Evolutionary conservation across 2,113 vertebrate species (phyloP).

Genomic region (Eublepharis macularius): DNA sequence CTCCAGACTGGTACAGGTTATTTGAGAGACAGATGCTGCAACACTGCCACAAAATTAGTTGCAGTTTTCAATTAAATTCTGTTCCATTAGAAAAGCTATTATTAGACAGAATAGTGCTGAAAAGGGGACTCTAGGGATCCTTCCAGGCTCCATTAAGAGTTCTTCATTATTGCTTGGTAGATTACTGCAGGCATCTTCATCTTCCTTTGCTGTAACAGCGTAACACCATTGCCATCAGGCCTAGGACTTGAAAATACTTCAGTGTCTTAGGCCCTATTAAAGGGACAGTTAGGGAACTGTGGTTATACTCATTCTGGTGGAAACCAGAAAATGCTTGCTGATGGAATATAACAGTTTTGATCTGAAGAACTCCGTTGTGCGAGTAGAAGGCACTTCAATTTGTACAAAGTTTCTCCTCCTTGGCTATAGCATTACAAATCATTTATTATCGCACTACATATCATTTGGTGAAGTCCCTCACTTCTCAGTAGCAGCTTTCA

Average conservation of each 20-base stretch:
- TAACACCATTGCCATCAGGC: not conserved
- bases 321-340: not conserved
- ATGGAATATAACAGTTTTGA: not conserved
- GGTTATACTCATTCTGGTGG: not conserved
- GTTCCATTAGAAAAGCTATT: constrained; percentile 34
- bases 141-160: constrained; percentile 15
- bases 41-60: constrained; percentile 7
- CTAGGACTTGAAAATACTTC: not conserved
- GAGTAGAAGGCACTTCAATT: not conserved
- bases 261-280: not conserved
- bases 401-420: too few species aligned
- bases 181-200: not conserved
- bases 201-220: not conserved
- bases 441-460: too few species aligned
- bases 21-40: not conserved
- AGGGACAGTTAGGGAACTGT: not conserved
- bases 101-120: constrained; percentile 25
- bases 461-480: too few species aligned
- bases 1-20: not conserved
- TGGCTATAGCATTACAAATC: too few species aligned
- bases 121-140: constrained; percentile 23
- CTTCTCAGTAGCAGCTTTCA: too few species aligned
- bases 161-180: fast-evolving
- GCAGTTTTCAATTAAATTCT: constrained; percentile 23
- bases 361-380: not conserved